Evolutionary conservation across 1,140 invertebrate genomes (phyloP).

Genomic region (Whitmania pigra): DNA sequence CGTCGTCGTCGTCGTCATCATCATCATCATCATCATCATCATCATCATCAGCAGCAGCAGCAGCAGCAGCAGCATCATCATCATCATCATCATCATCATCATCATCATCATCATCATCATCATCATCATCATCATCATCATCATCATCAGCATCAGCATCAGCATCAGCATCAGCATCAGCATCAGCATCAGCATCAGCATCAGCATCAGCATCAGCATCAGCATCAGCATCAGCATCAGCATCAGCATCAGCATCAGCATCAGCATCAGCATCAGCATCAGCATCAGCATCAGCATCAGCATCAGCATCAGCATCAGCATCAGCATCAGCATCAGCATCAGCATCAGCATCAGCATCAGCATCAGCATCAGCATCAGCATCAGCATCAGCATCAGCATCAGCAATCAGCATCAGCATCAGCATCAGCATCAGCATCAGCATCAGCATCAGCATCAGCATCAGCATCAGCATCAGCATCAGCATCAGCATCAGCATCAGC

Average conservation of each 20-base stretch:
- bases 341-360: background rate
- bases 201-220: background rate
- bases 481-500: background rate
- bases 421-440: background rate
- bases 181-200: background rate
- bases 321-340: background rate
- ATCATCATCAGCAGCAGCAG: background rate
- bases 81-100: slow-evolving; percentile 21
- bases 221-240: background rate
- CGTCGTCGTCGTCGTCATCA: background rate
- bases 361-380: background rate
- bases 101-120: background rate
- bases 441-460: background rate
- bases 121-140: background rate
- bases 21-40: background rate
- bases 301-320: background rate
- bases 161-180: background rate
- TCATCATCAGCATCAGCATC: background rate
- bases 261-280: background rate
- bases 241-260: background rate
- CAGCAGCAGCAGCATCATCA: background rate
- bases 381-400: background rate
- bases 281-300: background rate
- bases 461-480: background rate
- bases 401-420: background rate